Base-by-base conservation (phyloP, 2,888 invertebrate species). In the Lumbricus terrestris region DNA sequence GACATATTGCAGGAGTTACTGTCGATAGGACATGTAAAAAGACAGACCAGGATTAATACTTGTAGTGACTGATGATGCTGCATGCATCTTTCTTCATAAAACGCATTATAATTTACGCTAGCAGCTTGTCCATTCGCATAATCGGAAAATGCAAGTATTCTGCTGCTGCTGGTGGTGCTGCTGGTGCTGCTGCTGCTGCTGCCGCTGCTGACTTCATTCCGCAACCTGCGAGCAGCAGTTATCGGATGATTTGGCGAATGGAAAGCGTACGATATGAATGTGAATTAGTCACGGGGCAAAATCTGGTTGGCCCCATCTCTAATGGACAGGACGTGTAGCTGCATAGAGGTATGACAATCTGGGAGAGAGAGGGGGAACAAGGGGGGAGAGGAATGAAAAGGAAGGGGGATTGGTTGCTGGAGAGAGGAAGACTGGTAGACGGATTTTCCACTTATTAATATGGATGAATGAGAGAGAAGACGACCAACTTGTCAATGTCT, bases 161-260 rank as follows among this genome's bases (percentile, higher is more conserved):
- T 16, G 29, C 54, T 47, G 47, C 47, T 6, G 40, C 40, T 40
- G 47, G 20, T 47, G 47, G 1, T 20, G 47, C 47, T 13, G 47
- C 69, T 3, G 29, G 1, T 69, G 8, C 69, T n/a, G 69, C 2
- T 23, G 47, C 47, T 23, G 20, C 47, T 1, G 47, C 3, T 47
- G 23, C 47, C 23, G 47, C 29, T 69, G 69, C 69, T 16, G 69
- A 69, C 69, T n/a, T 69, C 69, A 69, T 69, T 69, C 69, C 69
- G 69, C 69, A 69, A 6, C 69, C 69, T 69, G 69, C 29, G 69
- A 54, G 23, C 23, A 69, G 69, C 69, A 69, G 69, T 69, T 69
- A 69, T n/a, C 69, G 69, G 69, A 69, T 69, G 69, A 69, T 69
- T 69, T 69, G n/a, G n/a, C 69, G 69, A 69, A 69, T 69, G 69